phyloP scores from a whole-genome alignment of 1,140 invertebrate genomes.

The Macrobrachium rosenbergii region DNA sequence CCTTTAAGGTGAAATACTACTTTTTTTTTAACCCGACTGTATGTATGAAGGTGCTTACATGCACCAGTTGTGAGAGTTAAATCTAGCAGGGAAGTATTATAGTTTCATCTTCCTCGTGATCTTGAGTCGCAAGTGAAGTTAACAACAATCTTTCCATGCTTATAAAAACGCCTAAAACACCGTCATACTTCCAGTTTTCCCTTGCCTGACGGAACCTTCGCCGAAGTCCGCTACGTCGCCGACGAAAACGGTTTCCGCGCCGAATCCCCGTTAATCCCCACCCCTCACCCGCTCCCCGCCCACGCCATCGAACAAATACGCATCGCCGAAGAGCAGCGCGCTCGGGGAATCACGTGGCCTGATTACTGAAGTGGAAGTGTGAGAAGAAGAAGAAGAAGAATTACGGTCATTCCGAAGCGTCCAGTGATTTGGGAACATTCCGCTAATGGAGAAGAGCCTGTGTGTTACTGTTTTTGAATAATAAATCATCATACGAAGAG shows the following conservation, averaged over 20 bases:
- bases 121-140: too few relatives aligned
- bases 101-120: not conserved
- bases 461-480: too few relatives aligned
- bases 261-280: constrained; percentile 36
- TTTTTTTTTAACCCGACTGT: too few relatives aligned
- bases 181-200: constrained; percentile 21
- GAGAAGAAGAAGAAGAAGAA: not conserved
- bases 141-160: not conserved
- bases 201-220: constrained; percentile 2
- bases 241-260: constrained; percentile 49
- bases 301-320: constrained; percentile 35
- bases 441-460: too few relatives aligned
- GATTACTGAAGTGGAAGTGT: too few relatives aligned
- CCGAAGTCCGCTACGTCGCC: constrained; percentile 31
- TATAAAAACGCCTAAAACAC: too few relatives aligned
- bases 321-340: constrained; percentile 31
- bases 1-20: too few relatives aligned
- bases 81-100: too few relatives aligned
- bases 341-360: not conserved
- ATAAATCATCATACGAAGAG: not conserved
- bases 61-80: too few relatives aligned
- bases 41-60: too few relatives aligned
- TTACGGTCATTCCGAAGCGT: not conserved
- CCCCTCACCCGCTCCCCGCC: constrained; percentile 27
- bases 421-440: not conserved